These are phyloP conservation scores for Borostomias antarcticus DNA, from an alignment of 2,797 vertebrate genomes.

Conservation along the genomic window DNA sequence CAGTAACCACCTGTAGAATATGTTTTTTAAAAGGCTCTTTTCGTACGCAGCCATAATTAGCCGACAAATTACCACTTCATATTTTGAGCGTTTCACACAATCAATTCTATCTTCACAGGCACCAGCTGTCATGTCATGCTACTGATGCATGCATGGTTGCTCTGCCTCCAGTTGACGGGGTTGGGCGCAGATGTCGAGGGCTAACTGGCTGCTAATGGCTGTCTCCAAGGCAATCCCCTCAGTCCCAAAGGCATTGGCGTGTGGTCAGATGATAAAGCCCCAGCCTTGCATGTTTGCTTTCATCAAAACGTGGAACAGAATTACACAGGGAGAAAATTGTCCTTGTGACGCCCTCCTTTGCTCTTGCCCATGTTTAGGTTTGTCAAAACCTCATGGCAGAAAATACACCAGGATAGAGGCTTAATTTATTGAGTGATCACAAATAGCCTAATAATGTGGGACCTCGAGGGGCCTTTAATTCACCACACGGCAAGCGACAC, in stretches of 20 bases:
- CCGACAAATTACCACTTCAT: too few species aligned
- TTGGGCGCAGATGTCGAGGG: constrained; percentile 65
- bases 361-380: constrained; percentile 28
- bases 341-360: constrained; percentile 18
- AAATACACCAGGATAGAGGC: too few species aligned
- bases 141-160: constrained; percentile 10
- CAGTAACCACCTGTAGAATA: too few species aligned
- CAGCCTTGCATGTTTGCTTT: constrained; percentile 35
- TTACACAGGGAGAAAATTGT: not conserved
- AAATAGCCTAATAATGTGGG: too few species aligned
- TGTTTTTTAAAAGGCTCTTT: too few species aligned
- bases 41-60: too few species aligned
- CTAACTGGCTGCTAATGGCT: constrained; percentile 35
- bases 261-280: constrained; percentile 46
- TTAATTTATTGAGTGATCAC: too few species aligned
- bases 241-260: constrained; percentile 60
- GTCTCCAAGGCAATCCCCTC: constrained; percentile 51
- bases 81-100: not conserved
- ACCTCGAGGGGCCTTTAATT: too few species aligned
- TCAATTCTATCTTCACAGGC: not conserved
- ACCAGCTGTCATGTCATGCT: not conserved
- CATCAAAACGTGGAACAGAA: constrained; percentile 59
- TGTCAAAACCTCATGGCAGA: not conserved
- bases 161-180: not conserved
- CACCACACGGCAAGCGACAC: too few species aligned